Evolutionary conservation across 1,140 invertebrate species (phyloP), one percentile per base, ranked within the genome.

Genomic region (Heliconius congener): DNA sequence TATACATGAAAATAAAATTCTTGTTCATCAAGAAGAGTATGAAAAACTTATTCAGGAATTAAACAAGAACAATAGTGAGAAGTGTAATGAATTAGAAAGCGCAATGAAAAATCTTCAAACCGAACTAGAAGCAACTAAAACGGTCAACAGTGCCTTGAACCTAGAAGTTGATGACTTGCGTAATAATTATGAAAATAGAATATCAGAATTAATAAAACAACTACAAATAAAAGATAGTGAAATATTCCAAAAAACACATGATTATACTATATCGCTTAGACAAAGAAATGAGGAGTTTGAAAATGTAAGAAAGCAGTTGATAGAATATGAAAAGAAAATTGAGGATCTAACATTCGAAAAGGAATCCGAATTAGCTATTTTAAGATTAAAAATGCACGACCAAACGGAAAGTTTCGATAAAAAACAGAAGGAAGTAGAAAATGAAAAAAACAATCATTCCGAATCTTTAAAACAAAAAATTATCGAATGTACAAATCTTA

Each of bases 311-410:
- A 88, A 90, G 77, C 90, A 94, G 60, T 83, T 95, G 73, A 66
- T 93, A 72, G 91, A 94, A 73, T 91, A 91, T 82, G 94, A 95
- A 88, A 93, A 90, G 82, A 94, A 90, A 85, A 76, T 95, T n/a
- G 91, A 93, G 78, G 93, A 95, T 79, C 83, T 94, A 42, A 89
- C 85, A 39, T 94, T 92, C 80, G 95, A 95, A 89, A 95, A 95
- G 84, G 95, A 95, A 84, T 93, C 92, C 0, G 94, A 95, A 85
- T 85, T 95, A 72, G 93, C 92, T 27, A 84, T 90, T 57, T 81
- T 95, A 66, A 85, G 93, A 81, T 85, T 95, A 73, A 95, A 94
- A 88, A 90, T 95, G 84, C 92, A 95, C 71, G 91, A 93, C 73
- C 89, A 90, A 57, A 80, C 79, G 37, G 90, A 90, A 46, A 82